Base-by-base conservation (phyloP, 2,113 vertebrate genomes). In the Corythaixoides concolor region DNA sequence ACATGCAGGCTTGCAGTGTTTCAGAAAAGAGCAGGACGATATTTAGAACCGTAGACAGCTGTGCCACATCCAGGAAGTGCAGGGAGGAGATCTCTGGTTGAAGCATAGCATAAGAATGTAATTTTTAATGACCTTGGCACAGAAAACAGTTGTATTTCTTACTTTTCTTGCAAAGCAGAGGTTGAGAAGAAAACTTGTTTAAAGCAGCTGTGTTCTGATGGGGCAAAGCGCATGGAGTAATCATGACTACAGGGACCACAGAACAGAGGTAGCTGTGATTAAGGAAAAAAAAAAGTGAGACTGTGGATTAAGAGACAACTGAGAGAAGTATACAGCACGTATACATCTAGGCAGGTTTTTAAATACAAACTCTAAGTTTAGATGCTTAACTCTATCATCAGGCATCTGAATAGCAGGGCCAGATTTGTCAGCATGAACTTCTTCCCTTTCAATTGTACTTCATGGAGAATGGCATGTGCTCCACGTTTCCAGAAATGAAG, bases 31-130 rank as follows among this genome's bases (percentile, higher is more conserved):
- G 66, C 67, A 53, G 81, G 30, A 32, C 66, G 96, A 95, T 93
- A 94, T 95, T 95, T 93, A 76, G 87, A 82, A 59, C 35, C 4
- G 4, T n/a, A 64, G 58, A 69, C 1, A 22, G 62, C 73, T 79
- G 35, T 93, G 74, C 73, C 66, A 83, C 85, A 76, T 96, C 81
- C 93, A 93, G 88, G 89, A 95, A 97, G 56, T 49, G n/a, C 69
- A 85, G 89, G 91, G 87, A 95, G 95, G 84, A 76, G 91, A 68
- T 79, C 26, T 91, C 77, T 82, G 69, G 23, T 60, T 60, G 87
- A 89, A 95, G 69, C 69, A 68, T 24, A 79, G 20, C 17, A 1
- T 41, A 78, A 94, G 49, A 94, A 91, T 72, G 33, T 72, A 49
- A 64, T 91, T 94, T 89, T 88, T 89, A 68, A 89, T 58, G 12